Base-by-base conservation (phyloP, 2,888 invertebrate genomes). In the Eupithecia tripunctaria region DNA sequence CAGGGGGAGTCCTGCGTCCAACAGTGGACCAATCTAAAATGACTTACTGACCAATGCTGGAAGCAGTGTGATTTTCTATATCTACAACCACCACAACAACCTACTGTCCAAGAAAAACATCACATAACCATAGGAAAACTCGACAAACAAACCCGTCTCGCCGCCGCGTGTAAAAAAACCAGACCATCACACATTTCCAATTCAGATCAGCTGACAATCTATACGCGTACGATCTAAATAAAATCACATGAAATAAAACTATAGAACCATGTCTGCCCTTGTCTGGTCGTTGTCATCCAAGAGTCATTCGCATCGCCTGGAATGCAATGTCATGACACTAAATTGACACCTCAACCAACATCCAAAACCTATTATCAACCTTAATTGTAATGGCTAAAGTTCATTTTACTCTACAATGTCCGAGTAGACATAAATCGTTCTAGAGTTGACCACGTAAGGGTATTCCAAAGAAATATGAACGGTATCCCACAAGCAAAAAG, bases 231-330 rank as follows among this genome's bases (percentile, higher is more conserved):
- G 41, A 68, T 63, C 63, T 18, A 32, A 64, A 71, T 67, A 67
- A 72, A 75, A 77, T 70, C 32, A 71, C 67, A 74, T 73, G 72
- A 75, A 75, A 73, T 71, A 65, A 68, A 65, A 73, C 60, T 60
- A 83, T 84, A 82, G 83, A 85, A 86, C 82, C 82, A 83, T 86
- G 85, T 82, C 60, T 93, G 93, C 91, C 93, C 94, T 93, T 94
- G 94, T 93, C 92, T 93, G 93, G 91, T 79, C 92, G 88, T 89
- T 93, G 93, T 93, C 93, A 91, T 91, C 91, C 84, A 78, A 79
- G 82, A 91, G 92, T 92, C 93, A 90, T 92, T 93, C 92, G 92
- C 93, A 89, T 89, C 88, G 88, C 83, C 86, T 82, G 92, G 92
- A 91, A 93, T 93, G 91, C 90, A 91, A 93, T 93, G 91, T 92